Evolutionary conservation across 2,113 vertebrate genomes (phyloP).

Genomic region (Corythornis vintsioides): DNA sequence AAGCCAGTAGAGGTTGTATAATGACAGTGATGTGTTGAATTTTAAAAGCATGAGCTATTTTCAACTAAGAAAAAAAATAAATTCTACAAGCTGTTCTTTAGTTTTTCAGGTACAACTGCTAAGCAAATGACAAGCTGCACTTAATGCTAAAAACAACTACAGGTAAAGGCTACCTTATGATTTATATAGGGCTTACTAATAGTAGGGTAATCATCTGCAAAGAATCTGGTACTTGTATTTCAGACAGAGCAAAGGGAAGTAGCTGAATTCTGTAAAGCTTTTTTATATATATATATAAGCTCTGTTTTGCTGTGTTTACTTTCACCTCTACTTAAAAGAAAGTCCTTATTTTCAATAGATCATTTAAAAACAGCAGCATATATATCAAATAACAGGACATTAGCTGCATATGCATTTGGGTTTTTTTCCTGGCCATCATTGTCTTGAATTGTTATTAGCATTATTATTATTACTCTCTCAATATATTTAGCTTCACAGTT

Average conservation of each 20-base stretch:
- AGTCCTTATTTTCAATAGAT: neutral
- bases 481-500: neutral
- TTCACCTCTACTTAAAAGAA: neutral
- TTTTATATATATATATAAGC: accelerated
- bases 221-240: neutral
- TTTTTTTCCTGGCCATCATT: neutral
- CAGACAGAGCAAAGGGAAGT: neutral
- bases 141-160: neutral
- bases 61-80: neutral
- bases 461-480: neutral
- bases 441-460: neutral
- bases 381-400: neutral
- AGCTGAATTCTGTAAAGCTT: neutral
- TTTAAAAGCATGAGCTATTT: neutral
- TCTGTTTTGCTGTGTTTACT: neutral
- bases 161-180: neutral
- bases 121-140: neutral
- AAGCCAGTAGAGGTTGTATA: neutral
- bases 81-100: neutral
- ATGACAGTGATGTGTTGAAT: neutral
- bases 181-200: neutral
- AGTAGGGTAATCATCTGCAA: neutral
- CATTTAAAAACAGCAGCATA: neutral
- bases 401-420: neutral
- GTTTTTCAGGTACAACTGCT: neutral